phyloP scores from a whole-genome alignment of 2,888 invertebrate genomes.

The Agrenia bidenticulata region DNA sequence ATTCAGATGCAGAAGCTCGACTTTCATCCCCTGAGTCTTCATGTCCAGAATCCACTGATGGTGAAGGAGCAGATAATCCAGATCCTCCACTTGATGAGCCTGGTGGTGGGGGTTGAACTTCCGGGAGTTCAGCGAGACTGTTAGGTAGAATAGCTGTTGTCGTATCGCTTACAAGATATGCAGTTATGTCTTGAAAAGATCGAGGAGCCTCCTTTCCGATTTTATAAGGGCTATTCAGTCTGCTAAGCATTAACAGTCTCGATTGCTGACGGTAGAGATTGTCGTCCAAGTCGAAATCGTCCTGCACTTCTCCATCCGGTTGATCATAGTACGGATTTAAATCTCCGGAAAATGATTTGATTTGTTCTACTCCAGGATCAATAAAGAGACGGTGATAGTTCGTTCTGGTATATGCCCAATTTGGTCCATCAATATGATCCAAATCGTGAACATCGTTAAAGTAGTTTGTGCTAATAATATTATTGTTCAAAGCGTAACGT shows the following conservation, averaged over 20 bases:
- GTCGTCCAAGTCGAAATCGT: conserved; percentile 24
- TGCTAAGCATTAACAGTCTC: conserved; percentile 31
- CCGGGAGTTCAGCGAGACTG: conserved; percentile 6
- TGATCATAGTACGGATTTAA: conserved; percentile 13
- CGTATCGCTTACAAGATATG: conserved; percentile 50
- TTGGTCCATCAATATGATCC: conserved; percentile 43
- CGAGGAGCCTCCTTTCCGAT: conserved; percentile 37
- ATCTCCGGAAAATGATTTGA: conserved; percentile 33
- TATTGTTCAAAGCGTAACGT: conserved; percentile 25
- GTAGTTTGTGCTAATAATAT: conserved; percentile 37
- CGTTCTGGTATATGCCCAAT: conserved; percentile 46
- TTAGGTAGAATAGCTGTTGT: conserved; percentile 21
- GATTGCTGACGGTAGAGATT: conserved; percentile 41
- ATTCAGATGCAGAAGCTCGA: conserved; percentile 5
- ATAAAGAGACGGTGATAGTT: conserved; percentile 37
- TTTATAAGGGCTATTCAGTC: conserved; percentile 30
- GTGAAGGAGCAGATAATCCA: background rate
- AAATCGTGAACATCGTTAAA: conserved; percentile 39
- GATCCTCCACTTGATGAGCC: conserved; percentile 20
- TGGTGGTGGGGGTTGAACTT: conserved; percentile 23
- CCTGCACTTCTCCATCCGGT: conserved; percentile 23
- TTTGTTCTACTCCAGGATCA: conserved; percentile 33
- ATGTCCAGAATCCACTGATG: conserved; percentile 7
- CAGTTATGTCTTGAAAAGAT: conserved; percentile 50
- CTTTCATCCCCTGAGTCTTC: conserved; percentile 20